A percentile compares a stretch with the other conserved stretches of the same genome.
These are phyloP conservation scores for Danio albolineatus DNA, from an alignment of 2,797 vertebrate species.

Conservation along the genomic window DNA sequence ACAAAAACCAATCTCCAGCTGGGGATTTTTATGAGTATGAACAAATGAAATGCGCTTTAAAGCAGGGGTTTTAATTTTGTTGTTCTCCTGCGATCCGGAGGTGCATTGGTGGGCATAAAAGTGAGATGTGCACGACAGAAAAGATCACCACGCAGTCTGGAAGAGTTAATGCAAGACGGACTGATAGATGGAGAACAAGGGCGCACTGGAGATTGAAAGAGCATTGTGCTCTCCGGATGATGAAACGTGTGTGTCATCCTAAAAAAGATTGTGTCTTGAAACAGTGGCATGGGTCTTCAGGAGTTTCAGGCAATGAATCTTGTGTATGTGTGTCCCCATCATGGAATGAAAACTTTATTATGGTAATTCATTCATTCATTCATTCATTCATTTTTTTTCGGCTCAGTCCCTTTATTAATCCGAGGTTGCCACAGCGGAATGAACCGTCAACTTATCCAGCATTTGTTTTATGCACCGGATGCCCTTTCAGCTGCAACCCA, in stretches of 20 bases:
- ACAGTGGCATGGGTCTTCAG: neutral
- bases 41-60: constrained; percentile 16
- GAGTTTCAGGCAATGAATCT: constrained; percentile 1
- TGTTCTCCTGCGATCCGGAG: neutral
- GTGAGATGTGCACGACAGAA: constrained; percentile 7
- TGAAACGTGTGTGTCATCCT: constrained; percentile 53
- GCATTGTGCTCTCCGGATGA: constrained; percentile 49
- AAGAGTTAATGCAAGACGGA: constrained; percentile 33
- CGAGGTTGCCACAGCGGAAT: no score
- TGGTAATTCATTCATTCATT: no score
- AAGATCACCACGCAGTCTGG: constrained; percentile 14
- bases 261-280: constrained; percentile 16
- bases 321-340: neutral
- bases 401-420: no score
- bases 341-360: no score
- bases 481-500: no score
- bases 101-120: neutral
- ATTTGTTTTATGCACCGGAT: no score
- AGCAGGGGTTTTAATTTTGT: constrained; percentile 19
- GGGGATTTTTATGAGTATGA: constrained; percentile 8
- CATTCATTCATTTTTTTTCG: no score
- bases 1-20: constrained; percentile 3
- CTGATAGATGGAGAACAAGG: constrained; percentile 24
- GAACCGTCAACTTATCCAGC: no score
- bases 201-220: constrained; percentile 38